Base-by-base conservation (phyloP, 2,797 vertebrate genomes). In the Poeciliopsis infans region DNA sequence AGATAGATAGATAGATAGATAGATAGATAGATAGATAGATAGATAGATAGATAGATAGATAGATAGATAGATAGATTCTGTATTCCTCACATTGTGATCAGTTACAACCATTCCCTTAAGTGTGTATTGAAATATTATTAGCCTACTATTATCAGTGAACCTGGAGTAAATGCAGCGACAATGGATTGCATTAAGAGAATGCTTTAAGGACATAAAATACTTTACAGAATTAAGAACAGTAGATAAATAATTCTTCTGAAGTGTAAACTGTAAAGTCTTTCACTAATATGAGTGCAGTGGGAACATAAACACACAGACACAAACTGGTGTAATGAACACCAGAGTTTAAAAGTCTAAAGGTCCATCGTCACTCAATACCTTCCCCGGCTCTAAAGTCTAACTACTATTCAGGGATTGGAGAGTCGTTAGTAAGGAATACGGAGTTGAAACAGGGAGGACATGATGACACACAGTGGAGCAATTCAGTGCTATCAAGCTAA, bases 401-500 rank as follows among this genome's bases (percentile, higher is more conserved):
- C 51, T 70, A 69, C 41, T 4, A n/a, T 53, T 39, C 59, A n/a
- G 36, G 8, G 18, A 70, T 31, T 33, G 76, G n/a, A 41, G 59
- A 57, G n/a, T 23, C 49, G 13, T 71, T 72, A 79, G 64, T 49
- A 47, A 59, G 64, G 10, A 59, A 72, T 47, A 59, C 15, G n/a
- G 64, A 46, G 64, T 59, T 23, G 11, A 13, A 51, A 59, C 39
- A 49, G 46, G 74, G 18, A 69, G 68, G 72, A 76, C 5, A 2
- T 59, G 51, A 16, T 11, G 73, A 53, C 39, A 76, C 25, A 39
- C 41, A 6, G 45, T 57, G 8, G 36, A 5, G 20, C 8, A 75
- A n/a, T 66, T 73, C 79, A 61, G 20, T 20, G 16, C 77, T 51
- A 51, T 72, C 57, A 80, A 57, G 43, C 12, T 75, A 70, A 80